A percentile compares a stretch with the other conserved stretches of the same genome.
These are phyloP conservation scores for Lycaon pictus DNA, from an alignment of 2,113 vertebrate genomes.

Conservation along the genomic window DNA sequence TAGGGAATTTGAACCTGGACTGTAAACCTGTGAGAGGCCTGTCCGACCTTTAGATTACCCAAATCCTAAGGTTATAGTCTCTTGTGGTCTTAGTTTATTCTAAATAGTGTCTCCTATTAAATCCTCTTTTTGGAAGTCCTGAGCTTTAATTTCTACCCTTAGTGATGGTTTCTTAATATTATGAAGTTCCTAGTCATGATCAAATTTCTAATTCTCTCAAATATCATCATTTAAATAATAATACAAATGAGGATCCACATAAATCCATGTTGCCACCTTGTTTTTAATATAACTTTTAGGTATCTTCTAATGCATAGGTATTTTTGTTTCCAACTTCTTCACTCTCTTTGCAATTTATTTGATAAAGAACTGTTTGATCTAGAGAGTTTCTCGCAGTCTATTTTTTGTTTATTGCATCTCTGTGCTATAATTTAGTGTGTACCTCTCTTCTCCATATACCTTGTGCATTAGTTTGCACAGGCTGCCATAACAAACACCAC, in stretches of 20 bases:
- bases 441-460: background rate
- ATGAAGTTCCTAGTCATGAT: background rate
- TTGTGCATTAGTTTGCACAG: background rate
- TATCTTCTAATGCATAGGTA: background rate
- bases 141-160: background rate
- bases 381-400: background rate
- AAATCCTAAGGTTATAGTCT: background rate
- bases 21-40: background rate
- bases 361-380: background rate
- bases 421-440: background rate
- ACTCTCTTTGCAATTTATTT: background rate
- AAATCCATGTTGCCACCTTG: background rate
- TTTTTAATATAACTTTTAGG: background rate
- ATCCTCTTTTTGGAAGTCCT: background rate
- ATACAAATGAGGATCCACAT: background rate
- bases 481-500: background rate
- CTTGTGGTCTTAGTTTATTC: background rate
- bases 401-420: background rate
- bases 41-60: background rate
- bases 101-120: background rate
- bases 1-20: background rate
- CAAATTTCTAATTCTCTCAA: background rate
- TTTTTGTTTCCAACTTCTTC: background rate
- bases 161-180: constrained; percentile 37
- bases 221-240: background rate